Base-by-base conservation (phyloP, 2,797 vertebrate species). In the Clarias platycephalus region DNA sequence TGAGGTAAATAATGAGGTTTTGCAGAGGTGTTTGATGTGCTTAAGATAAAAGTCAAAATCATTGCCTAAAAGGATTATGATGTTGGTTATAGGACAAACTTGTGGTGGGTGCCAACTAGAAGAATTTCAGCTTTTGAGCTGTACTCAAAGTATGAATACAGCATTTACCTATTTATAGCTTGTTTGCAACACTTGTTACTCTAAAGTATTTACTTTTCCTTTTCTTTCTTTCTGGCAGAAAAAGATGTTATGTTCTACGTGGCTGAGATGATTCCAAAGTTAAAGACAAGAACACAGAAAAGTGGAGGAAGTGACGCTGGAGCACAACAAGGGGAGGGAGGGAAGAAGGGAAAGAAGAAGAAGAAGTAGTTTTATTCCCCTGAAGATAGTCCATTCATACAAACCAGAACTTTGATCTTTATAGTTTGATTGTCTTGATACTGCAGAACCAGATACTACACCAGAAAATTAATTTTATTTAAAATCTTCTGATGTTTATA, bases 271-370 rank as follows among this genome's bases (percentile, higher is more conserved):
- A 99, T 99, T 84, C 97, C 97, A 0, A 99, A 99, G 90, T 93
- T 99, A 66, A 99, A 99, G 94, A 98, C 96, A 76, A 95, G 97
- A 63, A 97, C 96, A 10, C 97, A 98, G 85, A 98, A 98, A 93
- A 94, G 95, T 62, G 96, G 97, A 83, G 95, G 95, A 78, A 94
- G 93, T 0, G 97, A 99, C 77, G 92, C 93, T 83, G 95, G 91
- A 83, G 92, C 96, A 44, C 97, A 97, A 88, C 97, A 96, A 93
- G 96, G 96, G 34, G 97, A 99, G 5, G 97, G 97, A 72, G 95
- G 97, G 58, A 99, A 98, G 93, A 99, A 98, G 87, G 96, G 95
- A 31, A 99, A 97, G 94, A 98, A 98, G 78, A 99, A 99, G 94
- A 99, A 99, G 94, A 98, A 99, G 90, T 95, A 91, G 74, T 26